These are phyloP conservation scores for Callorhinus ursinus DNA, from an alignment of 2,113 vertebrate genomes.

Conservation along the genomic window DNA sequence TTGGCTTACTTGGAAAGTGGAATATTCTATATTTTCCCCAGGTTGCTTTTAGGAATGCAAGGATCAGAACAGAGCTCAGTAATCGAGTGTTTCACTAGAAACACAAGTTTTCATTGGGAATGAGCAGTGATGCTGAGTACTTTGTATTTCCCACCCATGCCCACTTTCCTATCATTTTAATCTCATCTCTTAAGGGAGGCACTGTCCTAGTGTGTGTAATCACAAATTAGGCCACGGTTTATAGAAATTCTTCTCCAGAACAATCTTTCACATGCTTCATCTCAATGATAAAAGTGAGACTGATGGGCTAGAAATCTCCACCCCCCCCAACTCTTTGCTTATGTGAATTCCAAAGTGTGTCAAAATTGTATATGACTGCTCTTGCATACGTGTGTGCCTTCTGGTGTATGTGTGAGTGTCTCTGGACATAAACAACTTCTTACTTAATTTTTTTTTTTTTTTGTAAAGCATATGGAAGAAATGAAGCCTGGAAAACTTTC, in stretches of 20 bases:
- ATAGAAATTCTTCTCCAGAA: conserved; percentile 20
- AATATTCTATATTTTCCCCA: neutral
- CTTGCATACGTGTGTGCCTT: neutral
- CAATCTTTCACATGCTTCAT: neutral
- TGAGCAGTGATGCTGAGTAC: neutral
- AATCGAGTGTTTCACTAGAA: neutral
- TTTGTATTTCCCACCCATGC: neutral
- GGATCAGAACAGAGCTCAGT: neutral
- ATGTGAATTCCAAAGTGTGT: neutral
- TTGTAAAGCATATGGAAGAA: conserved; percentile 60
- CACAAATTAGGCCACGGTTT: neutral
- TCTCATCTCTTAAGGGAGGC: neutral
- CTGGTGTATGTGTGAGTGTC: neutral
- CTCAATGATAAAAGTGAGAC: neutral
- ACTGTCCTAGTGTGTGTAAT: neutral
- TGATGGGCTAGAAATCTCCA: neutral
- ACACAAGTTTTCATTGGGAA: neutral
- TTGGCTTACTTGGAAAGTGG: neutral
- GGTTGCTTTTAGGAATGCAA: conserved; percentile 13
- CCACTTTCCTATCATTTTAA: neutral
- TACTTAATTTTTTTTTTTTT: neutral
- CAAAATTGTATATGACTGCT: neutral
- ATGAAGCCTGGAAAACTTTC: conserved; percentile 61
- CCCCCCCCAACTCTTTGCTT: neutral
- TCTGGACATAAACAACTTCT: conserved; percentile 18